phyloP scores from a whole-genome alignment of 2,113 vertebrate genomes.

The Trichomycterus rosablanca region DNA sequence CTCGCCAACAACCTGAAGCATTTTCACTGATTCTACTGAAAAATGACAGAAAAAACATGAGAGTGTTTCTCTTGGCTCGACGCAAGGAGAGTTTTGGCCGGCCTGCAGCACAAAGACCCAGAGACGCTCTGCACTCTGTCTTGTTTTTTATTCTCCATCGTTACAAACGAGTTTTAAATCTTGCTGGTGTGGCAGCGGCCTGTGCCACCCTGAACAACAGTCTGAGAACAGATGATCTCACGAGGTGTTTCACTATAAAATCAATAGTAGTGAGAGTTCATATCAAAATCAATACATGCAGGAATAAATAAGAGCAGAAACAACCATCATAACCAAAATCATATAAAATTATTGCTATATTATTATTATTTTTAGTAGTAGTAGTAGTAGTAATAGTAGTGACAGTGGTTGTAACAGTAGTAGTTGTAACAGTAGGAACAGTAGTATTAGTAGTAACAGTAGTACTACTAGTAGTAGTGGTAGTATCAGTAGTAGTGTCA shows the following conservation, averaged over 20 bases:
- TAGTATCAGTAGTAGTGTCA: too few relatives aligned
- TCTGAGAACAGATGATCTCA: neutral
- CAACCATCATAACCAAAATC: too few relatives aligned
- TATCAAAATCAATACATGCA: neutral
- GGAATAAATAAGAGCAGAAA: too few relatives aligned
- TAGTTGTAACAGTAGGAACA: too few relatives aligned
- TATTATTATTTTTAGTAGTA: neutral
- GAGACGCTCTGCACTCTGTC: constrained; percentile 30
- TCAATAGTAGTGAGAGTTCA: constrained; percentile 4
- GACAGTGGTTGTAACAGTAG: too few relatives aligned
- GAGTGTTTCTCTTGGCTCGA: constrained; percentile 45
- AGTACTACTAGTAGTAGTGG: too few relatives aligned
- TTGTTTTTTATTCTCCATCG: neutral
- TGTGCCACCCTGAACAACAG: neutral
- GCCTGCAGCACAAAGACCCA: constrained; percentile 22
- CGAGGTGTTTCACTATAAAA: neutral
- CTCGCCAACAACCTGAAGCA: constrained; percentile 49
- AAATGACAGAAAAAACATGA: constrained; percentile 56
- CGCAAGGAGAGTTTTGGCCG: constrained; percentile 38
- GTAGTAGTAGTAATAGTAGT: neutral
- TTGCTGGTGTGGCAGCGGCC: neutral
- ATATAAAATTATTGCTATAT: too few relatives aligned
- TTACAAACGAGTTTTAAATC: neutral
- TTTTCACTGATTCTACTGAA: constrained; percentile 45
- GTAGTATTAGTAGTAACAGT: too few relatives aligned